phyloP scores from a whole-genome alignment of 2,113 vertebrate genomes.

The Burhinus bistriatus region DNA sequence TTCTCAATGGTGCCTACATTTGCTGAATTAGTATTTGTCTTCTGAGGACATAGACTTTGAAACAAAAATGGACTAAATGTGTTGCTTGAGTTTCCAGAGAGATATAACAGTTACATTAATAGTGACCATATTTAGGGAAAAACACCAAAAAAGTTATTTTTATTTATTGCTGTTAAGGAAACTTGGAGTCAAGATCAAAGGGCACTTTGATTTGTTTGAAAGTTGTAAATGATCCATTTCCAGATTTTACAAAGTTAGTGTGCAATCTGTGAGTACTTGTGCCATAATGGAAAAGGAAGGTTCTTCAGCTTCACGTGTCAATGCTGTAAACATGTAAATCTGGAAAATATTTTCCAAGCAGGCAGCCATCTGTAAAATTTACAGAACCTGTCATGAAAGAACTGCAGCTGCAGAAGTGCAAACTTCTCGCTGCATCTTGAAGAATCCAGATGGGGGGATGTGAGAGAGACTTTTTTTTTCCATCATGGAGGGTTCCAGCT shows the following conservation, averaged over 20 bases:
- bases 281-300: conserved; percentile 71
- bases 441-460: conserved; percentile 76
- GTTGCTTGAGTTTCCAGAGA: conserved; percentile 49
- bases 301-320: conserved; percentile 78
- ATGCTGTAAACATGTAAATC: conserved; percentile 80
- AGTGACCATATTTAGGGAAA: conserved; percentile 65
- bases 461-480: conserved; percentile 9
- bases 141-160: conserved; percentile 63
- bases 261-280: conserved; percentile 66
- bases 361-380: conserved; percentile 86
- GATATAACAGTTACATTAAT: conserved; percentile 67
- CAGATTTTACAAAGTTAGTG: conserved; percentile 78
- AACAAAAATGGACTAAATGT: conserved; percentile 67
- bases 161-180: conserved; percentile 70
- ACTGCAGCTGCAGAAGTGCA: conserved; percentile 81
- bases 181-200: conserved; percentile 79
- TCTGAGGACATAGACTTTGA: conserved; percentile 44
- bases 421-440: conserved; percentile 67
- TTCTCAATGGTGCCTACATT: not conserved
- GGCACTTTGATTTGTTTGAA: conserved; percentile 80
- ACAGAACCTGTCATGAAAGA: conserved; percentile 83
- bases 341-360: conserved; percentile 85
- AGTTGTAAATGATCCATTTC: conserved; percentile 81
- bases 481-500: conserved; percentile 48
- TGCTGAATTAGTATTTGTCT: conserved; percentile 46